Evolutionary conservation across 2,888 invertebrate genomes (phyloP), one percentile per base, ranked within the genome.

Genomic region (Eudemis profundana): DNA sequence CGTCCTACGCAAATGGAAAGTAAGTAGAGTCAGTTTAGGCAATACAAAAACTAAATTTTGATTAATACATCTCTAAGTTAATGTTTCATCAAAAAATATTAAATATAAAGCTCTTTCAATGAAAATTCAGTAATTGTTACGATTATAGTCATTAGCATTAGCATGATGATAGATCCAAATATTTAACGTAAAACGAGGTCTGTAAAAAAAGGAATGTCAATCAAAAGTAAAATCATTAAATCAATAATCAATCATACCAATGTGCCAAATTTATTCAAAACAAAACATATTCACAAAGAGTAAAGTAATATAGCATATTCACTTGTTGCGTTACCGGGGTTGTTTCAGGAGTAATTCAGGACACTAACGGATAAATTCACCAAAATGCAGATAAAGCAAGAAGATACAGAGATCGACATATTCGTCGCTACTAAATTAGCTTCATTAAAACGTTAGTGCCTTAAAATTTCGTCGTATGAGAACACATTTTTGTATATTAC

Each of bases 351-450:
- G 27, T 14, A 33, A 23, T 36, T 44, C 4, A n/a, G 33, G 12
- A 3, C 14, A 19, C 3, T 63, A 23, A 5, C 49, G 56, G 56
- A 15, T 21, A 56, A 62, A 40, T 29, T 49, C 14, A 1, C 4
- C 1, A 79, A 71, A 75, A 85, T 83, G 84, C 69, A 77, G 56
- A 63, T 89, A 62, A 70, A 79, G 63, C 79, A 85, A 61, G 82
- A 86, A 63, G 82, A 89, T 56, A 82, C 82, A 59, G 86, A 91
- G 70, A 78, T 93, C 21, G 93, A 94, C 77, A 78, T 93, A 72
- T 93, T 92, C 73, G 89, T 93, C 44, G 93, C 87, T 0, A 91
- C 93, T 36, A 90, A 84, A 73, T 92, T 93, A 64, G 94, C 94
- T 57, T 87, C 93, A 44, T 90, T 94, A 15, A 94, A 94, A 89